A percentile compares a stretch with the other conserved stretches of the same genome.
phyloP scores from a whole-genome alignment of 2,888 invertebrate genomes.

The Cyrtodaria siliqua region DNA sequence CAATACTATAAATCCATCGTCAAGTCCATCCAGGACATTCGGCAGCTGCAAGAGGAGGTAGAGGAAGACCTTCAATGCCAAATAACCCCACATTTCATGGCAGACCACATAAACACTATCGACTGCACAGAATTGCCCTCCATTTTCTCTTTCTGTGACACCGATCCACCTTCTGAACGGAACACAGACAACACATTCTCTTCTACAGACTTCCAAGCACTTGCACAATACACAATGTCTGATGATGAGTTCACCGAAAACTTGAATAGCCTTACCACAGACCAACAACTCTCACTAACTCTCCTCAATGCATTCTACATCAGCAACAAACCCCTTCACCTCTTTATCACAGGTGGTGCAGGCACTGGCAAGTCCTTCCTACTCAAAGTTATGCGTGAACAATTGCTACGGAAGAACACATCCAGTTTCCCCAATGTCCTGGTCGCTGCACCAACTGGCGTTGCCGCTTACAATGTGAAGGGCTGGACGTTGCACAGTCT shows the following conservation, averaged over 20 bases:
- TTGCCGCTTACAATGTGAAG: slow-evolving; percentile 14
- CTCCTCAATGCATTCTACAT: too few relatives aligned
- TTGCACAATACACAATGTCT: slow-evolving; percentile 24
- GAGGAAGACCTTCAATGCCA: slow-evolving; percentile 5
- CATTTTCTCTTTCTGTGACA: too few relatives aligned
- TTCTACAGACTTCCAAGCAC: slow-evolving; percentile 14
- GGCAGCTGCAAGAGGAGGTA: not conserved
- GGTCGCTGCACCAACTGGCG: slow-evolving; percentile 18
- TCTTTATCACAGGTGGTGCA: slow-evolving; percentile 23
- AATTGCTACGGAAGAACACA: slow-evolving; percentile 4
- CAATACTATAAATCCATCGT: too few relatives aligned
- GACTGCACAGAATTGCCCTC: not conserved
- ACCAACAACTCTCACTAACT: too few relatives aligned
- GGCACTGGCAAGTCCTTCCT: slow-evolving; percentile 19
- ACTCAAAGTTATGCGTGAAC: not conserved
- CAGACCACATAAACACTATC: not conserved
- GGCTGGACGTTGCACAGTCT: not conserved
- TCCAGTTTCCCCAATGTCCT: slow-evolving; percentile 9
- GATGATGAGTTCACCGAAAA: slow-evolving; percentile 14
- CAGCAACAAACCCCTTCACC: too few relatives aligned
- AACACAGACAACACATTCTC: not conserved
- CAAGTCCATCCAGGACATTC: too few relatives aligned
- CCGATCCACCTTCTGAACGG: too few relatives aligned
- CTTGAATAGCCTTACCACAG: too few relatives aligned
- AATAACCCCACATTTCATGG: not conserved